Evolutionary conservation across 2,797 vertebrate species (phyloP), one percentile per base, ranked within the genome.

Genomic region (Thunnus albacares): DNA sequence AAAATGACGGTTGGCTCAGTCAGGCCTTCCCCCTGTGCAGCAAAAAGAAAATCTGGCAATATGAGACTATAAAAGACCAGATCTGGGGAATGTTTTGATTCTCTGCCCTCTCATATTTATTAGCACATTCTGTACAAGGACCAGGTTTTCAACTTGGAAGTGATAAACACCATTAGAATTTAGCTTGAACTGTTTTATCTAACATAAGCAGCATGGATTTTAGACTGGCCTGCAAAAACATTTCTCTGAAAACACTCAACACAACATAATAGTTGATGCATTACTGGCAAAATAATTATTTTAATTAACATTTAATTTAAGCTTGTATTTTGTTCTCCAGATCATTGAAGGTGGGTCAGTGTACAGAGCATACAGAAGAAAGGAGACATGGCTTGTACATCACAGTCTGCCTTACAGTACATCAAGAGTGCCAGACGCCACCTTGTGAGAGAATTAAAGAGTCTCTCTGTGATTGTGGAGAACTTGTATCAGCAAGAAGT

Each of bases 331-430:
- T 53, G 3, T 70, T 71, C 26, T 79, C 2, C 71, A 85, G 77
- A 71, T 77, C 28, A 52, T 1, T 64, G 38, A 64, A 67, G 28
- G 56, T 47, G 38, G 30, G 6, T 73, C n/a, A 64, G 22, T 52
- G 7, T 51, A 60, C 30, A 69, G 59, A 41, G 17, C 22, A 51
- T 1, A 61, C 20, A 4, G 30, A 43, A 28, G 14, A 0, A 4
- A 60, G 14, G n/a, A 56, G 2, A 51, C 45, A 90, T 90, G 89
- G 89, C 81, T n/a, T 73, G 38, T 59, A 30, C 89, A 47, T 1
- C 35, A 9, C 68, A 62, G 56, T 75, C 83, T 13, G 81, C 81
- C 3, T 2, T 6, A 17, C 10, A 77, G 0, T 86, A 81, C 12
- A 1, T 89, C 22, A 1, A 0, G 0, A 24, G 2, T 13, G 79